A percentile compares a stretch with the other conserved stretches of the same genome.
These are phyloP conservation scores for Borostomias antarcticus DNA, from an alignment of 2,797 vertebrate species.

Conservation along the genomic window DNA sequence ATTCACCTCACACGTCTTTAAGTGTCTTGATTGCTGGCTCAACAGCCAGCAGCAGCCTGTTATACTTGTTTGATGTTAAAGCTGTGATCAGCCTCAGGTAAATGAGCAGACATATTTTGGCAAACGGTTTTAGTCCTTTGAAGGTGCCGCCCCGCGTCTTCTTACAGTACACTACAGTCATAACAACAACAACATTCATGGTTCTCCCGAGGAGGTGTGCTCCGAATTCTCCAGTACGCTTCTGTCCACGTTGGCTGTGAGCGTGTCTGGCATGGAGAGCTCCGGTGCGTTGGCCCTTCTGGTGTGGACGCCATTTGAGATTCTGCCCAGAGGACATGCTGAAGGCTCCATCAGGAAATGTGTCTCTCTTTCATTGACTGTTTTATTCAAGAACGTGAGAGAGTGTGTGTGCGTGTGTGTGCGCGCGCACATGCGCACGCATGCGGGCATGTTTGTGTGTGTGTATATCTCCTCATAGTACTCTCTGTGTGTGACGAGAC, in stretches of 20 bases:
- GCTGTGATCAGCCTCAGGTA: not conserved
- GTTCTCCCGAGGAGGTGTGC: not conserved
- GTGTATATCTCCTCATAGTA: not conserved
- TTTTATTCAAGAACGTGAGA: too few species aligned
- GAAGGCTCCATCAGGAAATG: constrained; percentile 42
- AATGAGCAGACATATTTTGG: constrained; percentile 5
- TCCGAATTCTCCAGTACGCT: not conserved
- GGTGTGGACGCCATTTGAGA: constrained; percentile 52
- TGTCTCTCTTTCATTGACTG: too few species aligned
- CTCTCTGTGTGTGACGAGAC: too few species aligned
- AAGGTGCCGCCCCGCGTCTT: not conserved
- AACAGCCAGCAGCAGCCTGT: not conserved
- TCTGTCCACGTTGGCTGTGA: not conserved
- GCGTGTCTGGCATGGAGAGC: constrained; percentile 28
- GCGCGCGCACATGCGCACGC: too few species aligned
- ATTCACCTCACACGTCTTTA: not conserved
- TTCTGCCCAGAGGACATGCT: constrained; percentile 30
- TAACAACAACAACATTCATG: not conserved
- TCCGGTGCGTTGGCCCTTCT: constrained; percentile 16
- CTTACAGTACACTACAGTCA: not conserved
- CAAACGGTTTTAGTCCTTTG: not conserved
- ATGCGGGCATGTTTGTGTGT: too few species aligned
- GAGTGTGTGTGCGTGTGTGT: too few species aligned
- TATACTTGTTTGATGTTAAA: not conserved
- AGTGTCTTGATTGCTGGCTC: not conserved